Evolutionary conservation across 2,797 vertebrate species (phyloP), one percentile per base, ranked within the genome.

Genomic region (Galaxias olidus): DNA sequence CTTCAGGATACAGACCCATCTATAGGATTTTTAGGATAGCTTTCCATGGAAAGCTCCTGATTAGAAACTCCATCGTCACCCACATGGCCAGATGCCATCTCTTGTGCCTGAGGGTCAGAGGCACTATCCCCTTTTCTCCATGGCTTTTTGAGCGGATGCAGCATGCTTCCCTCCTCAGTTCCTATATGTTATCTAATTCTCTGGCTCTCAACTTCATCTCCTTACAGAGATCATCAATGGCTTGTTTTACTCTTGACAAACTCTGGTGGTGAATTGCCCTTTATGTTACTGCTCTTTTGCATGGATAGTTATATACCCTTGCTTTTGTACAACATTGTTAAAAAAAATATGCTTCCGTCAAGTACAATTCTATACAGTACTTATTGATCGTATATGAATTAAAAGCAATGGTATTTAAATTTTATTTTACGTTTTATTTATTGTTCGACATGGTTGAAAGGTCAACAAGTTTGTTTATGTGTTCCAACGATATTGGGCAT

Each of bases 1-100:
- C 95, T 92, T 91, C 96, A 90, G 92, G 96, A 89, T 91, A 92
- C 91, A 91, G 94, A 91, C 90, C 95, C 89, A 82, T 95, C 97
- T 77, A 87, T 86, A 92, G 94, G 89, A 86, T 95, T 91, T 93
- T 94, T 90, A 94, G 94, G 87, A 89, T 94, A 87, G 87, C 89
- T 85, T 91, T 13, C 62, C 66, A 78, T 58, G 68, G 69, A 59
- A 53, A 40, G 20, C 52, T 65, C 50, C 48, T 68, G 40, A 20
- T 43, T 12, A 43, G 44, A 60, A 15, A 66, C 67, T 9, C 14
- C 19, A 7, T 63, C 71, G 57, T 17, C 3, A 8, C 42, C 53
- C 15, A 58, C 20, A 47, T 43, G 5, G 48, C 51, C 65, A 73
- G 57, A 72, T 73, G 65, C 78, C 57, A 19, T 20, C n/a, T 40